Evolutionary conservation across 2,113 vertebrate species (phyloP).

Genomic region (Gorsachius goisagi): DNA sequence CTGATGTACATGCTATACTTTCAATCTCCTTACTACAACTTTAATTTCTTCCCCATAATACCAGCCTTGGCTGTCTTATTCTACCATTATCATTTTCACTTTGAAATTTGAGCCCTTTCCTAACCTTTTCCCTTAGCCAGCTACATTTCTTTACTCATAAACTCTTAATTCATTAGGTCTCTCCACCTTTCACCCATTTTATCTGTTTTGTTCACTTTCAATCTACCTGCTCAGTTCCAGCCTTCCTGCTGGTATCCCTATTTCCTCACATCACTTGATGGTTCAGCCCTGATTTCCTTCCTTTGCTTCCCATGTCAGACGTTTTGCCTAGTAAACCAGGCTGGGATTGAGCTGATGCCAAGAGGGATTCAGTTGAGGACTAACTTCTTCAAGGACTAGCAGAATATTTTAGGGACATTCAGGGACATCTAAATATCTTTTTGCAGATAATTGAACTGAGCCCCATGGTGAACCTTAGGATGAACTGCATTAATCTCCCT

Average conservation of each 20-base stretch:
- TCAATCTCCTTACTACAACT: neutral
- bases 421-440: neutral
- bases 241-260: neutral
- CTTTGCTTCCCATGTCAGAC: neutral
- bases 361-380: neutral
- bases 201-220: neutral
- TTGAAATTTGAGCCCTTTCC: neutral
- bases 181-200: neutral
- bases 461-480: neutral
- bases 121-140: neutral
- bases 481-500: neutral
- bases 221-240: neutral
- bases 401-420: neutral
- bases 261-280: neutral
- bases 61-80: neutral
- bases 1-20: neutral
- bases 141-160: neutral
- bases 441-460: neutral
- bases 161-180: neutral
- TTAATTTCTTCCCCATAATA: neutral
- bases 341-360: neutral
- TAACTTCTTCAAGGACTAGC: neutral
- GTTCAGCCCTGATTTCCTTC: neutral
- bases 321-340: neutral
- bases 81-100: neutral